Evolutionary conservation across 1,140 invertebrate species (phyloP).

Genomic region (Colletes latitarsis): DNA sequence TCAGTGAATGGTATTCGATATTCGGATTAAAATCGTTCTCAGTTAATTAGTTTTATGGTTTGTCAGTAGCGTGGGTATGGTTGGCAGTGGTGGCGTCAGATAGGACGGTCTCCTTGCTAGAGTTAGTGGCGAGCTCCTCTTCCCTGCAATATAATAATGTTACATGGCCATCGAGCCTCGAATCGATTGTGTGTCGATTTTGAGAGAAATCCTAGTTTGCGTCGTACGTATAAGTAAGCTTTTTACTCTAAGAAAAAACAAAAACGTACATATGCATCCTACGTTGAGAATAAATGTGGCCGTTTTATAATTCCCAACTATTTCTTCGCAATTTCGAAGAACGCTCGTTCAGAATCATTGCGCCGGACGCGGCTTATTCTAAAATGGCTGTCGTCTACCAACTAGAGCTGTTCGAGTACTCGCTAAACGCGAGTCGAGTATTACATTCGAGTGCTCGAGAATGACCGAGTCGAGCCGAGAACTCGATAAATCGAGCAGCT

Average conservation of each 20-base stretch:
- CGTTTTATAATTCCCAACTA: neutral
- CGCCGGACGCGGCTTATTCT: neutral
- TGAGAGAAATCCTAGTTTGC: conserved; percentile 53
- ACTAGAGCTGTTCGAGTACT: neutral
- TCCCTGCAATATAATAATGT: conserved; percentile 80
- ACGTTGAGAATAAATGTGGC: conserved; percentile 10
- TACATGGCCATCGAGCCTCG: conserved; percentile 75
- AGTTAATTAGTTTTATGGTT: conserved; percentile 59
- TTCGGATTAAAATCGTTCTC: conserved; percentile 44
- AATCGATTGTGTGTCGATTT: conserved; percentile 51
- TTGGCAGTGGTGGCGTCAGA: conserved; percentile 78
- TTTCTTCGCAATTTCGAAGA: neutral
- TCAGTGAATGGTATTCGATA: conserved; percentile 20
- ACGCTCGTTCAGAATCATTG: conserved; percentile 22
- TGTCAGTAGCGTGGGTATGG: conserved; percentile 74
- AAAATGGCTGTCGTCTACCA: neutral
- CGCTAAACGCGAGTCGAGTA: neutral
- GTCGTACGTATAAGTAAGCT: conserved; percentile 9
- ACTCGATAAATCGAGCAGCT: too few relatives aligned
- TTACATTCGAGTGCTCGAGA: too few relatives aligned
- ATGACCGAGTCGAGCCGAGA: too few relatives aligned
- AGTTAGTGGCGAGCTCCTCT: conserved; percentile 79
- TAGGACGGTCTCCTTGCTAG: conserved; percentile 80
- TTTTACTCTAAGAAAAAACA: conserved; percentile 31
- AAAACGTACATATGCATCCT: conserved; percentile 38